A percentile compares a stretch with the other conserved stretches of the same genome.
Evolutionary conservation across 2,888 invertebrate species (phyloP).

Genomic region (Watsonalla binaria): DNA sequence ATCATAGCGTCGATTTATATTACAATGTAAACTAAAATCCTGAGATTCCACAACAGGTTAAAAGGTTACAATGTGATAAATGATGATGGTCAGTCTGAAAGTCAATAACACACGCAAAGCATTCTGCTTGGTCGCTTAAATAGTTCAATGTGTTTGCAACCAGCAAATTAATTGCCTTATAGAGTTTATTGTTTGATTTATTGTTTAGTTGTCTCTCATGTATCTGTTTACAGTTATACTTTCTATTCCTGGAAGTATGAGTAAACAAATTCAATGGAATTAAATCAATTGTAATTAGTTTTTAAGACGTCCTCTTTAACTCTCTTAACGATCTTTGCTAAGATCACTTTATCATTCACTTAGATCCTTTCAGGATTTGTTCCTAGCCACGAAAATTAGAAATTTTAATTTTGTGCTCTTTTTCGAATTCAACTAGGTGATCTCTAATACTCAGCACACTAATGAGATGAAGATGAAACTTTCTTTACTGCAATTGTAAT

Average conservation of each 20-base stretch:
- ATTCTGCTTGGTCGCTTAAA: background rate
- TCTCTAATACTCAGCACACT: too few relatives aligned
- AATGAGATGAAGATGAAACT: too few relatives aligned
- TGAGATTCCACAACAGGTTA: background rate
- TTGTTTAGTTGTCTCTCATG: constrained; percentile 22
- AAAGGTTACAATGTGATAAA: background rate
- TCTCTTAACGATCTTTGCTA: too few relatives aligned
- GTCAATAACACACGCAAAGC: background rate
- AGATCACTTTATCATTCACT: too few relatives aligned
- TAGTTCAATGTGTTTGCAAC: constrained; percentile 1
- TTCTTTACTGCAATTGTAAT: too few relatives aligned
- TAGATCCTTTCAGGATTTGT: too few relatives aligned
- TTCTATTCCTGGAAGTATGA: background rate
- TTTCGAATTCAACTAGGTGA: too few relatives aligned
- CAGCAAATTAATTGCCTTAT: constrained; percentile 25
- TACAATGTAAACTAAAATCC: background rate
- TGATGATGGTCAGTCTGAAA: background rate
- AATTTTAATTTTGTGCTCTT: too few relatives aligned
- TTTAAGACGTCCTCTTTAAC: too few relatives aligned
- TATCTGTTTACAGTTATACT: background rate
- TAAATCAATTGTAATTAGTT: too few relatives aligned
- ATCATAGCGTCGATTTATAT: background rate
- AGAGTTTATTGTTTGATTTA: constrained; percentile 29
- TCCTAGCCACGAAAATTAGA: too few relatives aligned
- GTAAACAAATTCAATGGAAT: too few relatives aligned